Percentiles rank a stretch among this genome's conserved stretches.
Conservation (phyloP, 2,113 vertebrate species). For the Morphnarchus princeps region DNA sequence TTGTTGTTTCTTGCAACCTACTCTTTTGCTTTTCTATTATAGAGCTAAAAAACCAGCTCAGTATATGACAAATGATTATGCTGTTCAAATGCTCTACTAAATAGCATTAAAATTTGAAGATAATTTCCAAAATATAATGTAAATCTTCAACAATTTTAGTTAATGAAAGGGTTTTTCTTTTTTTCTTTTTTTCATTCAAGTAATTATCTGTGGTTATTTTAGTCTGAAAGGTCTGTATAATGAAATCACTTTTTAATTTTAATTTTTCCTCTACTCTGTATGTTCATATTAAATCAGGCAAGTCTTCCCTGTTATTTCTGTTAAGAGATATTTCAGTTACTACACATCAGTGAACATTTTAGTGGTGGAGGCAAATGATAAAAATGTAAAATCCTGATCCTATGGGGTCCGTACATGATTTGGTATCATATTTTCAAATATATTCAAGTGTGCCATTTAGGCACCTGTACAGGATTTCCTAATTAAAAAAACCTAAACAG, state of each 20-base stretch:
- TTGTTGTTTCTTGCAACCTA: slow-evolving; percentile 40
- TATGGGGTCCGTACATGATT: background rate
- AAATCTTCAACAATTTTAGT: background rate
- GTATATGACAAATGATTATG: slow-evolving; percentile 53
- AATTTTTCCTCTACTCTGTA: background rate
- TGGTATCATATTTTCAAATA: background rate
- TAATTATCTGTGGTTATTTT: background rate
- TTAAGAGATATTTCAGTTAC: background rate
- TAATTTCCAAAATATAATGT: slow-evolving; percentile 24
- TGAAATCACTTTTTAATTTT: slow-evolving; percentile 47
- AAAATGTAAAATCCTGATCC: background rate
- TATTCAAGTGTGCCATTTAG: background rate
- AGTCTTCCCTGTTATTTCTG: slow-evolving; percentile 15
- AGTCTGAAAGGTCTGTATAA: slow-evolving; percentile 27
- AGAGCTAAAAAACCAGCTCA: slow-evolving; percentile 2
- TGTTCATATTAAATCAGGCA: slow-evolving; percentile 17
- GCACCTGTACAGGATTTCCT: background rate
- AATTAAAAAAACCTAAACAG: background rate
- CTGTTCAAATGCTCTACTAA: slow-evolving; percentile 27
- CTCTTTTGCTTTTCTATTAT: slow-evolving; percentile 11
- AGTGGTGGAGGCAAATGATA: background rate
- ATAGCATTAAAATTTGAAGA: slow-evolving; percentile 37
- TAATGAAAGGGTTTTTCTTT: background rate
- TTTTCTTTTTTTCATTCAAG: background rate
- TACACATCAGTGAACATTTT: background rate